phyloP scores from a whole-genome alignment of 1,140 invertebrate species.

The Linepithema humile region DNA sequence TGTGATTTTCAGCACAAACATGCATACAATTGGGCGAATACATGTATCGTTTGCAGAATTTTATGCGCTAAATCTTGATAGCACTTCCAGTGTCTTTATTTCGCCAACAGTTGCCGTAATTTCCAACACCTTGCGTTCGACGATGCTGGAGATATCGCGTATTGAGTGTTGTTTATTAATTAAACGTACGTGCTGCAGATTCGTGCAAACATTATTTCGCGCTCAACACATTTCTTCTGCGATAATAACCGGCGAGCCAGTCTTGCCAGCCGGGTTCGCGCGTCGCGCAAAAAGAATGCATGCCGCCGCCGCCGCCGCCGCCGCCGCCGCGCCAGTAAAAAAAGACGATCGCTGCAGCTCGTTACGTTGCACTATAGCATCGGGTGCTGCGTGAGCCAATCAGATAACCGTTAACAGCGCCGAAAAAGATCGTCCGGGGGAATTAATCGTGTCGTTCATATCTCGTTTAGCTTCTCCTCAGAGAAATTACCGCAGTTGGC shows the following conservation, averaged over 20 bases:
- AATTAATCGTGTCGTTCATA: constrained; percentile 59
- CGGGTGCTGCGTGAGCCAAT: constrained; percentile 63
- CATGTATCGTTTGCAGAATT: not conserved
- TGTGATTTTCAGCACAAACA: not conserved
- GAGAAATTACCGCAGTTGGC: constrained; percentile 56
- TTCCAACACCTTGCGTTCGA: not conserved
- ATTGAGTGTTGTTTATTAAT: constrained; percentile 49
- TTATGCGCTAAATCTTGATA: not conserved
- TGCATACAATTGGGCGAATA: not conserved
- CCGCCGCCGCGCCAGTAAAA: constrained; percentile 26
- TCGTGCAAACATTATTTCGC: constrained; percentile 47
- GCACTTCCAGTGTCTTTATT: not conserved
- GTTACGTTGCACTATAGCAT: constrained; percentile 66
- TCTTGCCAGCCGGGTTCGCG: constrained; percentile 38
- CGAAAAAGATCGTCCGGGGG: constrained; percentile 68
- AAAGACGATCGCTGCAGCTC: constrained; percentile 59
- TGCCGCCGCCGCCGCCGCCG: not conserved
- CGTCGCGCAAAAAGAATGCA: constrained; percentile 35
- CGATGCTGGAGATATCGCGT: not conserved
- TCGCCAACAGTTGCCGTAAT: not conserved
- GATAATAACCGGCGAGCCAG: constrained; percentile 40
- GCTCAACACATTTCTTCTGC: constrained; percentile 50
- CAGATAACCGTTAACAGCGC: constrained; percentile 69
- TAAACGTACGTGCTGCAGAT: constrained; percentile 35
- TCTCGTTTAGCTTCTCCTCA: constrained; percentile 54